Base-by-base conservation (phyloP, 2,113 vertebrate genomes). In the Bos indicus region DNA sequence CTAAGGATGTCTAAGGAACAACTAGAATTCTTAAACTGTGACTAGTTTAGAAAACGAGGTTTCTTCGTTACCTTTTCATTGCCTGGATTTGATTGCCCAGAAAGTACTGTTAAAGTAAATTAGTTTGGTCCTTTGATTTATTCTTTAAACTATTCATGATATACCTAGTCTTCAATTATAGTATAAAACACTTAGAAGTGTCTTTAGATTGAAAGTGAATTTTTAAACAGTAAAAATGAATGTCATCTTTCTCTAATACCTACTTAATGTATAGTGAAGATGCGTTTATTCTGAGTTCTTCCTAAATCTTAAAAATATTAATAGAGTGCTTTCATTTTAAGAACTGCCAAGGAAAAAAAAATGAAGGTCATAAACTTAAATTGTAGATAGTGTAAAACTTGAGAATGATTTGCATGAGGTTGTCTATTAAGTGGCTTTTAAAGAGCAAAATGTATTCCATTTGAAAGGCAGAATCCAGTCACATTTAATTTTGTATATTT, bases 151-250 rank as follows among this genome's bases (percentile, higher is more conserved):
- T 84, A 11, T 95, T 81, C 13, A 2, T 77, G 92, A 51, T 59
- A 96, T 85, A 67, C 30, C 43, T 56, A 80, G 0, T 57, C 9
- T 92, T 93, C 57, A 87, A 1, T 88, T 64, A n/a, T 57, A 36
- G n/a, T 88, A 11, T 83, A 71, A 95, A 83, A 87, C 30, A 28
- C 81, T 94, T 92, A 88, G 84, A 71, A 95, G 86, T 67, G 36
- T 48, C 64, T 95, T 95, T 82, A 91, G 77, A 93, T 25, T 93
- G 56, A 46, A 90, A 95, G 48, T 85, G 54, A 71, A 91, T 91
- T 96, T 94, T 92, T 89, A 95, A 96, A 94, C 56, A 21, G 54
- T 86, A 56, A 60, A 88, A 85, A 77, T 62, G 80, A 88, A 56
- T 84, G 62, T 52, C 90, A 62, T 83, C 54, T 95, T 96, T 95